Evolutionary conservation across 1,140 invertebrate species (phyloP).

Genomic region (Pachyrhynchus sulphureomaculatus): DNA sequence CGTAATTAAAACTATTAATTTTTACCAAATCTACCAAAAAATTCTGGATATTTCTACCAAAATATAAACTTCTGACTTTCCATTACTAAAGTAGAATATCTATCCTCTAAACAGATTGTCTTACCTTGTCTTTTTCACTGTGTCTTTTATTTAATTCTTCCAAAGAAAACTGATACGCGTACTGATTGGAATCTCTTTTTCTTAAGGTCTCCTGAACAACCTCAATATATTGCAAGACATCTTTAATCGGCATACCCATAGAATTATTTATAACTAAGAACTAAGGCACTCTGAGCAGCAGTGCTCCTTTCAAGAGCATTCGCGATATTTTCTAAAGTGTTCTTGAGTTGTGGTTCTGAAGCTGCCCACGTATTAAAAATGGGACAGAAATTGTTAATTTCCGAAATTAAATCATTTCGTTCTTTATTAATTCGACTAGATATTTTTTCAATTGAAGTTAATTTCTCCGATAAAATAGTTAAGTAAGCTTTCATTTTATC

Average conservation of each 20-base stretch:
- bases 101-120: no score
- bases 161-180: slow-evolving; percentile 65
- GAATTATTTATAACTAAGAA: slow-evolving; percentile 51
- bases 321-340: slow-evolving; percentile 53
- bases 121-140: slow-evolving; percentile 66
- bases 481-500: slow-evolving; percentile 66
- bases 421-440: slow-evolving; percentile 69
- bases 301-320: slow-evolving; percentile 56
- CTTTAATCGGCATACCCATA: slow-evolving; percentile 60
- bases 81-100: no score
- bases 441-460: slow-evolving; percentile 66
- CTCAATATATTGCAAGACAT: slow-evolving; percentile 70
- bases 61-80: no score
- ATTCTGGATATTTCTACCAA: no score
- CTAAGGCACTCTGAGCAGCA: slow-evolving; percentile 56
- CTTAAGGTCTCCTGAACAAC: slow-evolving; percentile 68
- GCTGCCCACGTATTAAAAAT: slow-evolving; percentile 59
- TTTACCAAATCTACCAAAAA: no score
- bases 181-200: slow-evolving; percentile 68
- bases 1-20: no score
- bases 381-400: slow-evolving; percentile 59
- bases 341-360: slow-evolving; percentile 56
- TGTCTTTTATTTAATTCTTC: slow-evolving; percentile 66
- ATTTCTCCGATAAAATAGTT: slow-evolving; percentile 63
- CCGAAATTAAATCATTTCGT: slow-evolving; percentile 59